Evolutionary conservation across 2,113 vertebrate species (phyloP), one percentile per base, ranked within the genome.

Genomic region (Callionymus lyra): DNA sequence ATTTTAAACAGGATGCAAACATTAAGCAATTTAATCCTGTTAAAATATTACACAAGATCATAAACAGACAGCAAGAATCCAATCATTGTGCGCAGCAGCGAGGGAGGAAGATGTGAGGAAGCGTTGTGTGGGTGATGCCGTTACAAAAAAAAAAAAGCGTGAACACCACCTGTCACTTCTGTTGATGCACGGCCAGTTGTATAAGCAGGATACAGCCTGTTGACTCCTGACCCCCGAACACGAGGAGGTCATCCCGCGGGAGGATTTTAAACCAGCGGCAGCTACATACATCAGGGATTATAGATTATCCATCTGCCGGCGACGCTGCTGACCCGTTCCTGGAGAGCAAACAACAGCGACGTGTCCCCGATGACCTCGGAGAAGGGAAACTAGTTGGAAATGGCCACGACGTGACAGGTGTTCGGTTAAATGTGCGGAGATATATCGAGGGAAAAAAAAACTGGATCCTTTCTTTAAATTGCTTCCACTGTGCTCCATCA

Each of bases 221-320:
- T 38, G 59, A 70, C 65, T 36, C 34, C 47, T 51, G 59, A 66
- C 54, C 57, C n/a, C 16, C 34, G 49, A 13, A 41, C 4, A 4
- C 0, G 41, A 56, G 38, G 2, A 8, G 14, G 17, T 39, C 9
- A 2, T 19, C 47, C 34, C 58, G 37, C 36, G 8, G 31, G 12
- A 37, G 50, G 65, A 56, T 68, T 65, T 56, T 38, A 32, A 18
- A 1, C 10, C 50, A 33, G 15, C 50, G 51, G 15, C 53, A 44
- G 55, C 41, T 47, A 49, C 14, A 27, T 32, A 41, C 27, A 17
- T 55, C 41, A 36, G 39, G 71, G 67, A 68, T 71, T 65, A 65
- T 16, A 46, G 67, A 65, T 71, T 59, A 68, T 59, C 59, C 57
- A 58, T 71, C 67, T 59, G 56, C 43, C 49, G 34, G 34, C 33